Evolutionary conservation across 2,888 invertebrate genomes (phyloP), one percentile per base, ranked within the genome.

Genomic region (Hofmannophila pseudospretella): DNA sequence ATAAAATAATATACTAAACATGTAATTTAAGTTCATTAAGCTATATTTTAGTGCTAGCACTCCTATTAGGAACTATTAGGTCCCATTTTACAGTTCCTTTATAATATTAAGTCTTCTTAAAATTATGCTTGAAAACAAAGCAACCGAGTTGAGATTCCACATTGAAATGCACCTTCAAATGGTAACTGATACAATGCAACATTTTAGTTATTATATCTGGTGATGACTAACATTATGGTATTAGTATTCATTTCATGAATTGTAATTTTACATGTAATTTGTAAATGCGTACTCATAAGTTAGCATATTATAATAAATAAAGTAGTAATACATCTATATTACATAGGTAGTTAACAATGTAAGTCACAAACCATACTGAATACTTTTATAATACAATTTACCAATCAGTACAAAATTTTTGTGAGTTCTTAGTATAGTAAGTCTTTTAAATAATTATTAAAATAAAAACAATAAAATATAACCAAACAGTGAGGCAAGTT

Each of bases 401-500:
- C n/a, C n/a, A 5, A n/a, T n/a, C 1, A 14, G 30, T 16, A 16
- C 16, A 7, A 12, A 4, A 28, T 4, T 30, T 14, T 30, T 11
- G 11, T 11, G 10, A 27, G 11, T 23, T 3, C 10, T 25, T 25
- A 25, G n/a, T 8, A 25, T 25, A 3, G 9, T 25, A n/a, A n/a
- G n/a, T n/a, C n/a, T n/a, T 9, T 4, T 8, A 10, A 25, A 9
- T 9, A 4, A 25, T 8, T n/a, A n/a, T n/a, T 23, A 23, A 26
- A 26, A 2, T 5, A 4, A 11, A 10, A 11, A 27, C 2, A 26
- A 20, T 31, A 12, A 10, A 20, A n/a, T 13, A 9, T 10, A 27
- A 29, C 4, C 10, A 33, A 11, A 7, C 4, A 11, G 12, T n/a
- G 12, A 3, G 7, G 12, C 7, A 14, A 23, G 39, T 74, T 90